Percentiles rank a stretch among this genome's conserved stretches.
Conservation (phyloP, 1,140 invertebrate genomes). For the Eurytemora carolleeae region DNA sequence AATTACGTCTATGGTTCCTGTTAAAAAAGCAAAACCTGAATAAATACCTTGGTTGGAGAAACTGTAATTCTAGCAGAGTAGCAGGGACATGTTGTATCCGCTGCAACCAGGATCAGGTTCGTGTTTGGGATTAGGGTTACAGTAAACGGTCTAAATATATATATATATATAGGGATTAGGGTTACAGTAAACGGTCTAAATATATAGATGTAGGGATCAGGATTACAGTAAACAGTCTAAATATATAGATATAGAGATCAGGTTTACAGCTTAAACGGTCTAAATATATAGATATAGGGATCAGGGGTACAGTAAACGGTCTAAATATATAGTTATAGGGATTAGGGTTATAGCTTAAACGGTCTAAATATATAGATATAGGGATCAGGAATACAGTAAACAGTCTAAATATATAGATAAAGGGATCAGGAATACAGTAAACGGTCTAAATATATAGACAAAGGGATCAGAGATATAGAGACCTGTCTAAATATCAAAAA, state of each 20-base stretch:
- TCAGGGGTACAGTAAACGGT: slow-evolving; percentile 77
- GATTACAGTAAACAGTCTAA: slow-evolving; percentile 53
- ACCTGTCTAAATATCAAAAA: slow-evolving; percentile 45
- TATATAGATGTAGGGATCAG: too few species aligned
- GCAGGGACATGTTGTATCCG: slow-evolving; percentile 37
- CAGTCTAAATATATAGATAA: too few species aligned
- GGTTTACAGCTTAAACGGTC: slow-evolving; percentile 45
- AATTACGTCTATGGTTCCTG: too few species aligned
- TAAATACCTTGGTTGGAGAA: slow-evolving; percentile 44
- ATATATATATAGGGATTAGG: too few species aligned
- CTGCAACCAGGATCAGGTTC: slow-evolving; percentile 67
- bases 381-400: slow-evolving; percentile 59
- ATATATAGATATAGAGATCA: slow-evolving; percentile 73
- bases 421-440: slow-evolving; percentile 62
- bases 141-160: slow-evolving; percentile 30
- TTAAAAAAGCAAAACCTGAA: too few species aligned
- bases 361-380: too few species aligned
- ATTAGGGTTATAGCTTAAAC: slow-evolving; percentile 53
- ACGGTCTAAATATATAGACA: too few species aligned
- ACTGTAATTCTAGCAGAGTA: slow-evolving; percentile 44
- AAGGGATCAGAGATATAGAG: slow-evolving; percentile 77
- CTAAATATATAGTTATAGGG: slow-evolving; percentile 52
- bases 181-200: slow-evolving; percentile 40
- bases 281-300: too few species aligned
- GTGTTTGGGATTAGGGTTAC: slow-evolving; percentile 67